phyloP scores from a whole-genome alignment of 1,140 invertebrate species.

The Hydropsyche tenuis region DNA sequence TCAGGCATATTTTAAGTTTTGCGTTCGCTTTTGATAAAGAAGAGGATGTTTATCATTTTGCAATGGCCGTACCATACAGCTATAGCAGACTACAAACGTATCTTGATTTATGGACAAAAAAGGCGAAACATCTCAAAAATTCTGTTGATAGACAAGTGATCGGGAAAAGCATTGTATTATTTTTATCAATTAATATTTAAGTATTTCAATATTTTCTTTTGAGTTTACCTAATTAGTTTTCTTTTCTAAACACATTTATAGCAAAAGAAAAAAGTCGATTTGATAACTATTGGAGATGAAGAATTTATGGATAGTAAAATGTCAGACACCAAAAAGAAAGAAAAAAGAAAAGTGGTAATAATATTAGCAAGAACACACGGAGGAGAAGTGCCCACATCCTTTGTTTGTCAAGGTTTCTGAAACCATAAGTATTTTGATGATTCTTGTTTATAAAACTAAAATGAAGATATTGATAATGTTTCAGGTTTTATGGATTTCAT shows the following conservation, averaged over 20 bases:
- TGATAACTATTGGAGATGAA: constrained; percentile 81
- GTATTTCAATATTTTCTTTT: not conserved
- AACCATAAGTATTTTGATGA: not conserved
- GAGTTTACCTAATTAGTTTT: not conserved
- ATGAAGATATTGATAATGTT: constrained; percentile 34
- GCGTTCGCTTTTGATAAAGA: constrained; percentile 94
- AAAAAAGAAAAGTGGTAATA: constrained; percentile 73
- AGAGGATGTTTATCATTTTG: constrained; percentile 93
- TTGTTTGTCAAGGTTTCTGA: constrained; percentile 84
- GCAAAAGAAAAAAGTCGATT: constrained; percentile 89
- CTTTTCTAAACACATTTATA: constrained; percentile 57
- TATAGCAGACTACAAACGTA: constrained; percentile 89
- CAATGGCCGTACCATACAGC: constrained; percentile 91
- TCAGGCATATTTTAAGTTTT: constrained; percentile 93
- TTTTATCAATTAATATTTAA: constrained; percentile 41
- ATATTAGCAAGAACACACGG: constrained; percentile 87
- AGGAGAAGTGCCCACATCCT: constrained; percentile 92
- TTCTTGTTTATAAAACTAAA: constrained; percentile 1
- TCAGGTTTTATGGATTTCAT: constrained; percentile 90
- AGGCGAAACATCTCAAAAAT: constrained; percentile 56
- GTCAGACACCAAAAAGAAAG: constrained; percentile 55
- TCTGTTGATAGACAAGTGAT: constrained; percentile 73
- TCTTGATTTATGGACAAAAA: constrained; percentile 77
- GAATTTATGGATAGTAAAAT: constrained; percentile 56
- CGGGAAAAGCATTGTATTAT: constrained; percentile 72